Evolutionary conservation across 2,113 vertebrate species (phyloP).

Genomic region (Ammodytes marinus): DNA sequence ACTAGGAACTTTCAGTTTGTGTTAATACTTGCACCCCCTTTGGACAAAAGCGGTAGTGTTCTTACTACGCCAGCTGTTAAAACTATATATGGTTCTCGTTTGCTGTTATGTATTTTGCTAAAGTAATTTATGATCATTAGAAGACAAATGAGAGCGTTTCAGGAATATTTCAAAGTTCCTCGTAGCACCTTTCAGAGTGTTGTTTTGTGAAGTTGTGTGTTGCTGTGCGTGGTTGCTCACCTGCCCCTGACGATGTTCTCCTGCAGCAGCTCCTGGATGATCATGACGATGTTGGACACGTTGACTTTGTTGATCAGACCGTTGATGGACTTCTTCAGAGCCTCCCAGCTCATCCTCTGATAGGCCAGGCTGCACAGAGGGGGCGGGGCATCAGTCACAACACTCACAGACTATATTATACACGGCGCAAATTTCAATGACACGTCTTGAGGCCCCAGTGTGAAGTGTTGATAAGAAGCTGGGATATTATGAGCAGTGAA

Average conservation of each 20-base stretch:
- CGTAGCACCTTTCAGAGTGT: not conserved
- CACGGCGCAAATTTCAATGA: not conserved
- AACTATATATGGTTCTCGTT: too few relatives aligned
- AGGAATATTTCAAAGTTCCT: too few relatives aligned
- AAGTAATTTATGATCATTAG: too few relatives aligned
- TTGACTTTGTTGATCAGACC: slow-evolving; percentile 99
- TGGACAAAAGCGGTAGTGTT: too few relatives aligned
- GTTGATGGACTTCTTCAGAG: slow-evolving; percentile 98
- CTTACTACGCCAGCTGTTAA: too few relatives aligned
- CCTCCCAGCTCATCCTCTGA: slow-evolving; percentile 99
- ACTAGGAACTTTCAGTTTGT: too few relatives aligned
- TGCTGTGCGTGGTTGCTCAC: slow-evolving; percentile 73
- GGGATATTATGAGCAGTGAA: too few relatives aligned
- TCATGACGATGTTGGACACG: slow-evolving; percentile 95
- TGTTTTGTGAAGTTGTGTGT: not conserved
- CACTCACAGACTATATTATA: not conserved
- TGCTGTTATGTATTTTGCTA: too few relatives aligned
- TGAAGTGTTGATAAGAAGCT: too few relatives aligned
- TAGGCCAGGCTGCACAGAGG: slow-evolving; percentile 90
- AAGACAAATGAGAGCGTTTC: too few relatives aligned
- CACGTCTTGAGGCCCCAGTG: too few relatives aligned
- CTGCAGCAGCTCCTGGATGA: slow-evolving; percentile 97
- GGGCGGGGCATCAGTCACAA: not conserved
- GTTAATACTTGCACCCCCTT: too few relatives aligned
- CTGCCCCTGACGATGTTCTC: slow-evolving; percentile 98